Evolutionary conservation across 2,113 vertebrate genomes (phyloP), one percentile per base, ranked within the genome.

Genomic region (Dipodomys merriami): DNA sequence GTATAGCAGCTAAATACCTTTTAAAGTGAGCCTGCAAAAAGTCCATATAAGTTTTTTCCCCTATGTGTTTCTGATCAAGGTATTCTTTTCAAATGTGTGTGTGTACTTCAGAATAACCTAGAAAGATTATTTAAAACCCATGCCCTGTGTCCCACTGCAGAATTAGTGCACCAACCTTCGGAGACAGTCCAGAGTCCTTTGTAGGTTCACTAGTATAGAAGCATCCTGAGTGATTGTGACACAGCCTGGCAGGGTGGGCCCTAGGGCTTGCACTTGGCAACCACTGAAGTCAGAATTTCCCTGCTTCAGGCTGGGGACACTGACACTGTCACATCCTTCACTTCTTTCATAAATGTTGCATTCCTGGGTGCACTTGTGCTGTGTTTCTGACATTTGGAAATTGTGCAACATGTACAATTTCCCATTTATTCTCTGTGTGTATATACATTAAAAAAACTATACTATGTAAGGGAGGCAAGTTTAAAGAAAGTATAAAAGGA

Each of bases 381-480:
- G 57, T 86, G 27, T 67, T 91, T 86, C 39, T 16, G 81, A 72
- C 13, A 22, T 86, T 73, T 90, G 23, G 73, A 90, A 86, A 77
- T 35, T 18, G 7, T 72, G 7, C 2, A 39, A 11, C 15, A 4
- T 62, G 19, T 7, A 44, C 18, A 30, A 35, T 83, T 46, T 85
- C 30, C 2, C 0, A 65, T 16, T 57, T 83, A 65, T 27, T 22
- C 1, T 68, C 16, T 67, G 9, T 67, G 18, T 44, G 23, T 65
- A 23, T 65, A 57, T 57, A 13, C 0, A 16, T 57, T 57, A 3
- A 16, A 16, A 57, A 57, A 57, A 57, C 10, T 33, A 16, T 13
- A 7, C 13, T 1, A 15, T 68, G 83, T n/a, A 6, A 44, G 11
- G 29, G 6, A n/a, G 39, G 39, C 12, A 62, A 27, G 6, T 27